Evolutionary conservation across 2,888 invertebrate genomes (phyloP).

Genomic region (Macrophya annulata): DNA sequence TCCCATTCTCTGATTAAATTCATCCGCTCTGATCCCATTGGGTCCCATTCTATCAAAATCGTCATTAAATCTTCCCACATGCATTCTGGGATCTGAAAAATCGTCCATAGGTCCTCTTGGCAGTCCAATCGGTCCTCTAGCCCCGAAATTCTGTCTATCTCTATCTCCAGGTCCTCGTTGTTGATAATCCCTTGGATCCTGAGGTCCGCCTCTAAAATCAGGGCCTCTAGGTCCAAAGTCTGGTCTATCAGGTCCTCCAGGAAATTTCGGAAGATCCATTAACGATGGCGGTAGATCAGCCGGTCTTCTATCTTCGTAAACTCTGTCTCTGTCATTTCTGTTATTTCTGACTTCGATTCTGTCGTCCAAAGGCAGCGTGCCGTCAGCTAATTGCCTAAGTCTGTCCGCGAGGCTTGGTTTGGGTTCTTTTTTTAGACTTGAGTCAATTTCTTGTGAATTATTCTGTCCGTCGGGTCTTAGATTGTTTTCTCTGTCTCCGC

Average conservation of each 20-base stretch:
- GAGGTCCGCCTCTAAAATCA: conserved; percentile 70
- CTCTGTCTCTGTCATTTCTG: conserved; percentile 66
- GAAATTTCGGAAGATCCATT: conserved; percentile 76
- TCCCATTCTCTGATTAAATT: conserved; percentile 70
- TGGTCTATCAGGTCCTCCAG: conserved; percentile 68
- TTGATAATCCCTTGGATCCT: conserved; percentile 71
- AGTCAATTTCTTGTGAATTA: conserved; percentile 53
- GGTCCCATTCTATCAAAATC: conserved; percentile 75
- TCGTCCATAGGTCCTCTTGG: conserved; percentile 69
- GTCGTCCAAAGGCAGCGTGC: conserved; percentile 75
- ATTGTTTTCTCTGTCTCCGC: conserved; percentile 68
- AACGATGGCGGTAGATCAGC: conserved; percentile 76
- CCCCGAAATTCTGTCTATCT: conserved; percentile 70
- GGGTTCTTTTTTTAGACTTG: conserved; percentile 71
- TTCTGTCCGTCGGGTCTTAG: conserved; percentile 66
- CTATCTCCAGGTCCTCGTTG: conserved; percentile 67
- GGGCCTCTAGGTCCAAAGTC: conserved; percentile 72
- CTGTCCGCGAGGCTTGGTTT: conserved; percentile 78
- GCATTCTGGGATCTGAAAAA: conserved; percentile 71
- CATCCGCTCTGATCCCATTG: conserved; percentile 72
- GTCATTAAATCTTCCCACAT: conserved; percentile 71
- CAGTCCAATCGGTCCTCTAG: conserved; percentile 63
- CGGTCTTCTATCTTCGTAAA: conserved; percentile 70
- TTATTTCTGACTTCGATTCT: conserved; percentile 71
- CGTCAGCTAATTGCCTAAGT: conserved; percentile 77